Evolutionary conservation across 2,888 invertebrate species (phyloP), one percentile per base, ranked within the genome.

Genomic region (Allacma fusca): DNA sequence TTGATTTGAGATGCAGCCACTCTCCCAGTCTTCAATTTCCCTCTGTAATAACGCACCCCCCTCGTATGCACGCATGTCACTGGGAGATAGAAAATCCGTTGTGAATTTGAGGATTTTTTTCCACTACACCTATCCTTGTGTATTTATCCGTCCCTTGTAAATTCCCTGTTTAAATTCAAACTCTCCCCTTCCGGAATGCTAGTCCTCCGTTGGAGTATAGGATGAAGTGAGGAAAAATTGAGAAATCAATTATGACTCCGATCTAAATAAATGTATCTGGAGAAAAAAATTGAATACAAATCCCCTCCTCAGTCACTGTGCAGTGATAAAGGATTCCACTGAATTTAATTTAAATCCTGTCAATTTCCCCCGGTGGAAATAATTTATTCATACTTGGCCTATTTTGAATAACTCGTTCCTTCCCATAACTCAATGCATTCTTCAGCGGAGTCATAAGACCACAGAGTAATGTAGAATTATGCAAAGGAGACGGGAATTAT

Each of bases 141-240:
- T 34, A 34, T 9, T 34, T 34, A 34, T 34, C 34, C 9, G 9
- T 34, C 9, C 9, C 34, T 34, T 34, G 34, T 34, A 34, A 34
- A 34, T 34, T 34, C 5, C 34, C 34, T 34, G 34, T 34, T 34
- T 7, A 34, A 34, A 34, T 34, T 34, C 34, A 34, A 34, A 34
- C 4, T 34, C 34, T 34, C 34, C 34, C 34, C 34, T 34, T 34
- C 34, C 34, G 34, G 34, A 34, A 9, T 34, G 34, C 5, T 7
- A 34, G 4, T 34, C 34, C 9, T 34, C 34, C 34, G 9, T 7
- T 34, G 4, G 34, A 4, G 34, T n/a, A n/a, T n/a, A n/a, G n/a
- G n/a, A n/a, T n/a, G n/a, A n/a, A 71, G 24, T 50, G 23, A 68
- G 1, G 28, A 68, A 64, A 64, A 64, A 64, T 64, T 28, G 26